phyloP scores from a whole-genome alignment of 2,888 invertebrate species.

The Apotomis capreana region DNA sequence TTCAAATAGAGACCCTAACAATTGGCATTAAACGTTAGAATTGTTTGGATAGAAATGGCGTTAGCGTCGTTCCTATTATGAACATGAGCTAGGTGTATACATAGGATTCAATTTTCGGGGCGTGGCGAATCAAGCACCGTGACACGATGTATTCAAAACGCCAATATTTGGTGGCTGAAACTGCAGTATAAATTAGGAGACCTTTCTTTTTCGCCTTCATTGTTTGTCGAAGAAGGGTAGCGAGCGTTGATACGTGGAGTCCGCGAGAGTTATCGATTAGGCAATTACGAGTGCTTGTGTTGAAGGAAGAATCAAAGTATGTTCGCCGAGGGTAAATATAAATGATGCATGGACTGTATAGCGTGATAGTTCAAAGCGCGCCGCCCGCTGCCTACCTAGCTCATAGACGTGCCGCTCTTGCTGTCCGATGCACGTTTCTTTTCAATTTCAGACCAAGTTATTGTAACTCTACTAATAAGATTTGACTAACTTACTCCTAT shows the following conservation, averaged over 20 bases:
- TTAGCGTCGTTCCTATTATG: constrained; percentile 62
- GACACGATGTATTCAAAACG: constrained; percentile 82
- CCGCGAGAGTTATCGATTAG: constrained; percentile 70
- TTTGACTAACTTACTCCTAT: background rate
- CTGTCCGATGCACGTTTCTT: constrained; percentile 42
- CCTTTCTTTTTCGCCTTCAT: constrained; percentile 70
- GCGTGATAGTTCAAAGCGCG: constrained; percentile 84
- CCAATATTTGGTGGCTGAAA: constrained; percentile 76
- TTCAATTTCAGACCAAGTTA: background rate
- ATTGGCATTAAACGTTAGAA: constrained; percentile 51
- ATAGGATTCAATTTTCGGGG: constrained; percentile 82
- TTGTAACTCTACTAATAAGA: constrained; percentile 2
- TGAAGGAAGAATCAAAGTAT: constrained; percentile 81
- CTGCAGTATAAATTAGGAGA: constrained; percentile 76
- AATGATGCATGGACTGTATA: constrained; percentile 83
- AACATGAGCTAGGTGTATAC: constrained; percentile 72
- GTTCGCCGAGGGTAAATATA: constrained; percentile 83
- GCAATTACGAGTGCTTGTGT: constrained; percentile 70
- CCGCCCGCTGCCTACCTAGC: constrained; percentile 60
- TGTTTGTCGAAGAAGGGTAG: constrained; percentile 64
- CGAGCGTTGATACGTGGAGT: constrained; percentile 57
- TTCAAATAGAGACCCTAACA: constrained; percentile 52
- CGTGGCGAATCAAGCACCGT: constrained; percentile 82
- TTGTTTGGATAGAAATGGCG: constrained; percentile 44
- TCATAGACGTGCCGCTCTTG: constrained; percentile 56